Conservation (phyloP, 1,140 invertebrate species). For the Drosophila pectinifera region DNA sequence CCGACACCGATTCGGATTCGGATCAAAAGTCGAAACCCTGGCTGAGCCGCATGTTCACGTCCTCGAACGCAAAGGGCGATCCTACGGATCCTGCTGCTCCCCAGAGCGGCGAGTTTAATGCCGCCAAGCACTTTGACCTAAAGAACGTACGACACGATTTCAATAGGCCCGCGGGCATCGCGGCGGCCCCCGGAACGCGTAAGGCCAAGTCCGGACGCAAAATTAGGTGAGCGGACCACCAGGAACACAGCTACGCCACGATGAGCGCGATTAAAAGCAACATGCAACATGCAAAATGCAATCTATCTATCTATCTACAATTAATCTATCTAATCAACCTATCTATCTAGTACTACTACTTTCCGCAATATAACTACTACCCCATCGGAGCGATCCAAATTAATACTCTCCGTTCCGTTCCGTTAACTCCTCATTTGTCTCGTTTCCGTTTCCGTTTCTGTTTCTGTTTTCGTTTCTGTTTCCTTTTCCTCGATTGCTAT, state of each 20-base stretch:
- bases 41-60: conserved; percentile 81
- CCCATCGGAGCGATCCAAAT: conserved; percentile 35
- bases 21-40: conserved; percentile 79
- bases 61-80: conserved; percentile 55
- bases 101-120: conserved; percentile 69
- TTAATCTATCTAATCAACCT: conserved; percentile 50
- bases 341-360: conserved; percentile 49
- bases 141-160: conserved; percentile 81
- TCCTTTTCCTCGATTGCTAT: conserved; percentile 33
- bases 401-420: conserved; percentile 48
- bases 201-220: conserved; percentile 82
- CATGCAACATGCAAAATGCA: conserved; percentile 29
- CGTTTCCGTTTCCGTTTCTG: conserved; percentile 31
- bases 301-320: conserved; percentile 30
- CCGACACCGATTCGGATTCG: conserved; percentile 64
- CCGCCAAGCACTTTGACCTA: conserved; percentile 83
- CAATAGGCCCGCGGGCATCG: conserved; percentile 81
- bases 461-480: conserved; percentile 1
- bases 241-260: conserved; percentile 14
- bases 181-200: conserved; percentile 74
- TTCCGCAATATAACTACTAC: conserved; percentile 33
- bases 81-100: conserved; percentile 32
- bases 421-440: conserved; percentile 53
- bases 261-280: conserved; percentile 53
- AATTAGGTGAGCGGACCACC: conserved; percentile 84